phyloP scores from a whole-genome alignment of 2,888 invertebrate genomes.

The Agrochola circellaris region DNA sequence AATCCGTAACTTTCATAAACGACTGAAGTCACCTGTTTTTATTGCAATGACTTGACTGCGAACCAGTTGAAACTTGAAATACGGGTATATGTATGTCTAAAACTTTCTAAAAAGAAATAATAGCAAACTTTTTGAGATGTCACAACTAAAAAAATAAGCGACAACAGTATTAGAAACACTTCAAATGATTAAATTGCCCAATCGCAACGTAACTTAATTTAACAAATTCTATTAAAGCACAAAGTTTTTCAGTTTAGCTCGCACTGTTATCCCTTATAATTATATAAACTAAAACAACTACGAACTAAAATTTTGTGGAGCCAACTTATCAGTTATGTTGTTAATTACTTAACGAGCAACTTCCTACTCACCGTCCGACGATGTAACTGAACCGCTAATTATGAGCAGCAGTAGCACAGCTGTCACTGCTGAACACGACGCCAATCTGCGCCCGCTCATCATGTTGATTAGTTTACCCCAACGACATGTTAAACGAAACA shows the following conservation, averaged over 20 bases:
- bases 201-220: constrained; percentile 29
- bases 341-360: constrained; percentile 63
- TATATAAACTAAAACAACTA: constrained; percentile 48
- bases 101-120: constrained; percentile 37
- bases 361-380: constrained; percentile 85
- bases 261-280: constrained; percentile 45
- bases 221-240: constrained; percentile 33
- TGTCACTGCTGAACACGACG: constrained; percentile 75
- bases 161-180: constrained; percentile 16
- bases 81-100: constrained; percentile 16
- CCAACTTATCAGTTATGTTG: constrained; percentile 60
- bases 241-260: constrained; percentile 52
- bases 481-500: constrained; percentile 81
- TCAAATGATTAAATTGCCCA: constrained; percentile 29
- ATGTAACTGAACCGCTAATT: constrained; percentile 78
- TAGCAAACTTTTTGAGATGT: constrained; percentile 33
- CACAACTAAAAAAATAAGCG: constrained; percentile 10
- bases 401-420: constrained; percentile 79
- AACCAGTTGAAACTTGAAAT: constrained; percentile 34
- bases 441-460: constrained; percentile 82
- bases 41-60: constrained; percentile 19
- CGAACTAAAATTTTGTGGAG: constrained; percentile 46
- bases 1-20: constrained; percentile 20
- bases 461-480: constrained; percentile 82
- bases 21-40: constrained; percentile 57